Evolutionary conservation across 1,140 invertebrate species (phyloP).

Genomic region (Nephila pilipes): DNA sequence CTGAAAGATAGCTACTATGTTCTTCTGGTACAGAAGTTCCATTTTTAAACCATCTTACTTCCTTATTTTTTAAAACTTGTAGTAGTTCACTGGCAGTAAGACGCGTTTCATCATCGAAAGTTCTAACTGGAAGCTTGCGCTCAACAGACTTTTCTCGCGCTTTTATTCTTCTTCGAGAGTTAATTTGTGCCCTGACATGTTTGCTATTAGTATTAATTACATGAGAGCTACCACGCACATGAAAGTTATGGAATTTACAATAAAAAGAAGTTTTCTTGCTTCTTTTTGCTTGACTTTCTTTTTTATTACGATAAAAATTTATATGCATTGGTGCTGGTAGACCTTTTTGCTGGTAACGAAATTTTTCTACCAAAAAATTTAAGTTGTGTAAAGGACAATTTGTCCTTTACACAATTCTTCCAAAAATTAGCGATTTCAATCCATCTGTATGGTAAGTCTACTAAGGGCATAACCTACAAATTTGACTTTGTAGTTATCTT

Average conservation of each 20-base stretch:
- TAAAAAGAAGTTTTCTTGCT: constrained; percentile 15
- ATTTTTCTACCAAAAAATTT: constrained; percentile 44
- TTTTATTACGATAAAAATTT: constrained; percentile 13
- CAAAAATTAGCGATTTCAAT: constrained; percentile 31
- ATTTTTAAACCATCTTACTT: constrained; percentile 16
- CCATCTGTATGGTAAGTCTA: constrained; percentile 30
- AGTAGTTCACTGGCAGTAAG: not conserved
- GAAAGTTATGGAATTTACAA: constrained; percentile 7
- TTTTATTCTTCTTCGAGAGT: constrained; percentile 53
- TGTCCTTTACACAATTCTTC: constrained; percentile 30
- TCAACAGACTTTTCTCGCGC: constrained; percentile 53
- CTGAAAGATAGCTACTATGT: constrained; percentile 40
- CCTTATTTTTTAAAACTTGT: constrained; percentile 39
- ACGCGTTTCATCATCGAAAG: constrained; percentile 53
- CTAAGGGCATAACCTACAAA: constrained; percentile 42
- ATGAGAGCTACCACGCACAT: not conserved
- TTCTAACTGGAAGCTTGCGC: constrained; percentile 50
- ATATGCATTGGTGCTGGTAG: constrained; percentile 26
- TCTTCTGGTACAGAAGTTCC: not conserved
- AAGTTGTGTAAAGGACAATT: constrained; percentile 36
- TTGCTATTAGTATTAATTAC: constrained; percentile 12
- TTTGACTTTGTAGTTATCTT: constrained; percentile 37
- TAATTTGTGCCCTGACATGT: constrained; percentile 28
- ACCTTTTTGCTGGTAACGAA: not conserved
- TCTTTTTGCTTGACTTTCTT: constrained; percentile 21